A percentile compares a stretch with the other conserved stretches of the same genome.
These are phyloP conservation scores for Phrynocephalus guinanensis DNA, from an alignment of 2,797 vertebrate genomes.

Conservation along the genomic window DNA sequence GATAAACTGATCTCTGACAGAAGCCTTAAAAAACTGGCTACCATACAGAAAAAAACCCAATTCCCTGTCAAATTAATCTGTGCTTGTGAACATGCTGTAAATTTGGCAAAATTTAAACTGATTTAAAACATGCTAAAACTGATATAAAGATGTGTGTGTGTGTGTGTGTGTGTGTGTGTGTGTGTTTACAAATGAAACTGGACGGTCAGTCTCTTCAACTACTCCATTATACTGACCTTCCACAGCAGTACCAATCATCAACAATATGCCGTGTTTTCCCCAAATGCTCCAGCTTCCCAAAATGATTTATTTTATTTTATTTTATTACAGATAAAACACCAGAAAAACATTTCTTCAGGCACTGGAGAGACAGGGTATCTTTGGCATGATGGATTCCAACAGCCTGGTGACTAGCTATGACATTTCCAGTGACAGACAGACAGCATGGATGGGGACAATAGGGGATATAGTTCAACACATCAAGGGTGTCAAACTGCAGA, in stretches of 20 bases:
- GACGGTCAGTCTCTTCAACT: background rate
- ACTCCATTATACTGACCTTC: background rate
- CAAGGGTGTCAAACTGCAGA: background rate
- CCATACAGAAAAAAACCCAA: too few relatives aligned
- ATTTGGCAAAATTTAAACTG: too few relatives aligned
- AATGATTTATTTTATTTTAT: background rate
- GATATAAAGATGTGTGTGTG: too few relatives aligned
- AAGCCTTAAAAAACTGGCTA: too few relatives aligned
- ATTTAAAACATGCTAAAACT: too few relatives aligned
- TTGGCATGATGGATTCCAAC: background rate
- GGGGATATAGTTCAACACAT: background rate
- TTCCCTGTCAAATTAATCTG: too few relatives aligned
- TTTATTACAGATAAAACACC: background rate
- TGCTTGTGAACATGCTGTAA: too few relatives aligned
- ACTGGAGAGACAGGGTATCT: background rate
- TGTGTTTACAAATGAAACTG: too few relatives aligned
- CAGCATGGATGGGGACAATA: background rate
- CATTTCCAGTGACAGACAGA: too few relatives aligned
- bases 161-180: too few relatives aligned
- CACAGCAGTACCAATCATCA: background rate
- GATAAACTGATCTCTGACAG: too few relatives aligned
- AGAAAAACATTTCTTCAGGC: background rate
- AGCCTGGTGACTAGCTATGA: too few relatives aligned
- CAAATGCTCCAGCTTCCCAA: background rate
- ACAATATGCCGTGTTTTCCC: background rate